Evolutionary conservation across 2,797 vertebrate species (phyloP).

Genomic region (Malacoraja senta): DNA sequence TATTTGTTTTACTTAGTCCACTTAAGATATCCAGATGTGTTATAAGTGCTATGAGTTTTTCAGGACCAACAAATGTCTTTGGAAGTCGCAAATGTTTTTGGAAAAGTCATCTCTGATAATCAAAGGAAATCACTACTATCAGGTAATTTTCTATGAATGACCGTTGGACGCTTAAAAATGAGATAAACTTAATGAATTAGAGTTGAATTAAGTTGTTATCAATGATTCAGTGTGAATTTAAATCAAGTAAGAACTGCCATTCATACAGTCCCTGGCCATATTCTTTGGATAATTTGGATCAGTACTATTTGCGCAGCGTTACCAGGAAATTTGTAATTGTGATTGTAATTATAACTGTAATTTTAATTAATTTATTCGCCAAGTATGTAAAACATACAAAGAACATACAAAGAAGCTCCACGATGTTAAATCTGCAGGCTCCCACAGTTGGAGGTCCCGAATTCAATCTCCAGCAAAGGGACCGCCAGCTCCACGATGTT

Average conservation of each 20-base stretch:
- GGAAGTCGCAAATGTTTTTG: too few relatives aligned
- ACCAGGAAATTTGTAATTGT: too few relatives aligned
- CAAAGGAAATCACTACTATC: neutral
- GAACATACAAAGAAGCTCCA: too few relatives aligned
- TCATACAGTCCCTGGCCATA: neutral
- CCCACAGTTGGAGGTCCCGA: too few relatives aligned
- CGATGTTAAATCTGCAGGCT: too few relatives aligned
- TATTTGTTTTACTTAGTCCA: neutral
- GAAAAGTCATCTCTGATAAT: neutral
- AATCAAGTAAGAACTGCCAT: neutral
- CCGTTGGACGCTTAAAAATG: neutral
- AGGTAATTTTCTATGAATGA: neutral
- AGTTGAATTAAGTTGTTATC: neutral
- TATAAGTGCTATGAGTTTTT: neutral
- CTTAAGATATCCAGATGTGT: neutral
- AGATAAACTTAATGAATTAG: neutral
- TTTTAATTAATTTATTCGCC: too few relatives aligned
- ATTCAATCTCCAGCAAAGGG: too few relatives aligned
- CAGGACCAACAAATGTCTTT: neutral
- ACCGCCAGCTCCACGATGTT: too few relatives aligned
- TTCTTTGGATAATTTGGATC: neutral
- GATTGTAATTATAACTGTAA: too few relatives aligned
- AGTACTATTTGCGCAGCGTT: too few relatives aligned
- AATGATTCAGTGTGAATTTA: neutral
- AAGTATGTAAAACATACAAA: too few relatives aligned